Evolutionary conservation across 1,140 invertebrate genomes (phyloP).

Genomic region (Mycetomoellerius zeteki): DNA sequence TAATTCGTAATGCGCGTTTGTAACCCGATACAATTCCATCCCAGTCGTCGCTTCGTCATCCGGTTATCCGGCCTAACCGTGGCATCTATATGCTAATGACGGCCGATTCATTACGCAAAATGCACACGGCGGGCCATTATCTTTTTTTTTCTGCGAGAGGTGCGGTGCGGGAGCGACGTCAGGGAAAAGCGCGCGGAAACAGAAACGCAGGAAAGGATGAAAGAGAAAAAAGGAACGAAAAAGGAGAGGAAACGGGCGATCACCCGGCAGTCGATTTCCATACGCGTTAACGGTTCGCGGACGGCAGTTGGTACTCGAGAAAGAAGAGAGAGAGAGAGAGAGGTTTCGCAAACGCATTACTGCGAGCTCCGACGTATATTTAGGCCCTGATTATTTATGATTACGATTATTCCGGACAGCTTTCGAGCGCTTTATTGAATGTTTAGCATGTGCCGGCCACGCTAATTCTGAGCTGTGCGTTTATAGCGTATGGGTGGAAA

Average conservation of each 20-base stretch:
- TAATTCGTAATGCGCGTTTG: conserved; percentile 45
- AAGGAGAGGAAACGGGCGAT: conserved; percentile 53
- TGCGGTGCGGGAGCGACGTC: conserved; percentile 39
- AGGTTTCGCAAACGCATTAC: conserved; percentile 72
- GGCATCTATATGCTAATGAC: conserved; percentile 62
- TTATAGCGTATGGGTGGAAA: conserved; percentile 72
- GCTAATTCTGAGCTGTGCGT: conserved; percentile 82
- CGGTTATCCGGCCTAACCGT: conserved; percentile 54
- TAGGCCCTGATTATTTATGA: conserved; percentile 85
- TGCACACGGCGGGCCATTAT: conserved; percentile 41
- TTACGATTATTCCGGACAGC: conserved; percentile 85
- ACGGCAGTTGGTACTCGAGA: conserved; percentile 82
- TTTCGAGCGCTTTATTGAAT: conserved; percentile 85
- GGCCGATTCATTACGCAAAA: conserved; percentile 63
- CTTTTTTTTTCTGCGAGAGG: conserved; percentile 32
- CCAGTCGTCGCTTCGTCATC: conserved; percentile 51
- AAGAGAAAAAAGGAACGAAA: conserved; percentile 8
- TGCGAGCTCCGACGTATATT: conserved; percentile 83
- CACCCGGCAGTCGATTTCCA: conserved; percentile 68
- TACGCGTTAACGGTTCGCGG: conserved; percentile 80
- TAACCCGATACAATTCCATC: conserved; percentile 60
- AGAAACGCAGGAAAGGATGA: conserved; percentile 46
- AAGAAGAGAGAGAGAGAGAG: conserved; percentile 17
- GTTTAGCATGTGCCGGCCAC: conserved; percentile 85
- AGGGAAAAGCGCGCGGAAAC: conserved; percentile 52